A percentile compares a stretch with the other conserved stretches of the same genome.
Conservation (phyloP, 1,140 invertebrate genomes). For the Nasonia longicornis region DNA sequence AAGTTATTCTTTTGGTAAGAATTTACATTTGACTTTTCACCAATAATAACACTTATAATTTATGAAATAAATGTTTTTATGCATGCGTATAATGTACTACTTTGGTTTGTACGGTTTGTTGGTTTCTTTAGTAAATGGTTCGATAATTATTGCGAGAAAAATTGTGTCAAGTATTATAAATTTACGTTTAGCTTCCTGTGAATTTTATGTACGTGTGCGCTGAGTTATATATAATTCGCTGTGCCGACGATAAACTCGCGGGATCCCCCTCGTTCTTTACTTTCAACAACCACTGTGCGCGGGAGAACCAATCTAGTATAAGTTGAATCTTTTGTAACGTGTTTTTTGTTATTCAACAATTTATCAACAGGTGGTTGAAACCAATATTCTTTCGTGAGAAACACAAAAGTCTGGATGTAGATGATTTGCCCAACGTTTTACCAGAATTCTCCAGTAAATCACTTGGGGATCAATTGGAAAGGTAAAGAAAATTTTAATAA, state of each 20-base stretch:
- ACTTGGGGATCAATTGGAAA: background rate
- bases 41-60: too few species aligned
- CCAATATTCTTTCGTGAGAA: background rate
- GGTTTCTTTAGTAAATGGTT: too few species aligned
- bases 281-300: too few species aligned
- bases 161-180: too few species aligned
- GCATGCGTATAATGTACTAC: background rate
- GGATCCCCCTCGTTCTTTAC: background rate
- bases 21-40: too few species aligned
- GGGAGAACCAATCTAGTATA: too few species aligned
- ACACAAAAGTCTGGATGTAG: background rate
- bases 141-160: too few species aligned
- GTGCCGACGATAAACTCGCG: background rate
- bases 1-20: constrained; percentile 1
- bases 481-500: background rate
- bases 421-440: background rate
- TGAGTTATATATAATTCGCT: background rate
- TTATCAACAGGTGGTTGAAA: background rate
- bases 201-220: too few species aligned
- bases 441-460: background rate
- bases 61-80: background rate
- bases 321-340: too few species aligned
- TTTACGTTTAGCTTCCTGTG: too few species aligned
- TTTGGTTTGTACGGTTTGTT: background rate
- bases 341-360: background rate